These are phyloP conservation scores for Engystomops pustulosus DNA, from an alignment of 2,113 vertebrate species.

Conservation along the genomic window DNA sequence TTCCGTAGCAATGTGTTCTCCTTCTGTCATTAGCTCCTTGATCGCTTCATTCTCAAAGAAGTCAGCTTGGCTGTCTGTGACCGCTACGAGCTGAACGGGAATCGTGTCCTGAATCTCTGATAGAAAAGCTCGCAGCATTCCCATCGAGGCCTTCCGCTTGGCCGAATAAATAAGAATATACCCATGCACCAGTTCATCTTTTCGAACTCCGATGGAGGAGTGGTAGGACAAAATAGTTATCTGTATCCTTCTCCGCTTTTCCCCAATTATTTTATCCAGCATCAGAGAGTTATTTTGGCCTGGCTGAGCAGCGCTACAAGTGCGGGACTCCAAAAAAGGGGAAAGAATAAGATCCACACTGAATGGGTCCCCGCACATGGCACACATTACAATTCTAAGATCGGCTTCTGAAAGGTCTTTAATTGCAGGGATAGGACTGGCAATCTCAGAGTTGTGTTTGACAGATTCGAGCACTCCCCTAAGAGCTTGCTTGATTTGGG, in stretches of 20 bases:
- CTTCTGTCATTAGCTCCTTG: slow-evolving; percentile 98
- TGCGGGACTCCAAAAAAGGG: slow-evolving; percentile 95
- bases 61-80: slow-evolving; percentile 97
- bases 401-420: slow-evolving; percentile 96
- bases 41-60: slow-evolving; percentile 98
- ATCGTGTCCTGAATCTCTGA: slow-evolving; percentile 97
- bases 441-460: slow-evolving; percentile 92
- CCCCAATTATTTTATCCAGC: slow-evolving; percentile 96
- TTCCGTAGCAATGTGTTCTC: slow-evolving; percentile 97
- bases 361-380: slow-evolving; percentile 98
- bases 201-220: slow-evolving; percentile 94
- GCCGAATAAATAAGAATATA: slow-evolving; percentile 98
- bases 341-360: slow-evolving; percentile 98
- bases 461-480: slow-evolving; percentile 91
- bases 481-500: slow-evolving; percentile 94
- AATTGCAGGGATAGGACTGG: slow-evolving; percentile 89
- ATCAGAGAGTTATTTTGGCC: slow-evolving; percentile 94
- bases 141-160: slow-evolving; percentile 96
- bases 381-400: slow-evolving; percentile 96
- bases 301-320: slow-evolving; percentile 92
- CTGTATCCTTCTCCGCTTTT: slow-evolving; percentile 91
- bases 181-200: slow-evolving; percentile 97
- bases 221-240: slow-evolving; percentile 96
- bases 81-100: slow-evolving; percentile 96
- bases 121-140: slow-evolving; percentile 94